A percentile compares a stretch with the other conserved stretches of the same genome.
Conservation (phyloP, 1,140 invertebrate species). For the Chrysopa pallens region DNA sequence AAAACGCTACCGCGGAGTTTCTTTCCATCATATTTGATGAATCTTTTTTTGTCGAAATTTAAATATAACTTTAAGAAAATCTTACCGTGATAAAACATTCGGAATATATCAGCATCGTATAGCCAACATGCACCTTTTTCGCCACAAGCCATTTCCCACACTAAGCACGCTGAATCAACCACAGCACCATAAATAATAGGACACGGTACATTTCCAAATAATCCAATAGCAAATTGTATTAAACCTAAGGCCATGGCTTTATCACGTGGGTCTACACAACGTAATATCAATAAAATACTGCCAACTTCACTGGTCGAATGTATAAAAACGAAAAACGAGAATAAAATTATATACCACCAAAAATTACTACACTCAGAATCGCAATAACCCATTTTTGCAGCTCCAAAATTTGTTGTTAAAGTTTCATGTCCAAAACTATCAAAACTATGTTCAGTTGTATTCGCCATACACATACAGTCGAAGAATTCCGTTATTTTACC, state of each 20-base stretch:
- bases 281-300: slow-evolving; percentile 72
- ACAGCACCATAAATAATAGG: slow-evolving; percentile 83
- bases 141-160: slow-evolving; percentile 70
- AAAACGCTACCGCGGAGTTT: too few species aligned
- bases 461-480: slow-evolving; percentile 55
- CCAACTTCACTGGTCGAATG: slow-evolving; percentile 86
- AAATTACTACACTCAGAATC: slow-evolving; percentile 60
- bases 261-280: slow-evolving; percentile 79
- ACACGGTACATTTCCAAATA: slow-evolving; percentile 86
- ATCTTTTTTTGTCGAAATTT: too few species aligned
- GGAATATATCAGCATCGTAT: slow-evolving; percentile 67
- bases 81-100: slow-evolving; percentile 72
- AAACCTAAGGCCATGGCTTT: slow-evolving; percentile 88
- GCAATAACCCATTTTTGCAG: slow-evolving; percentile 50
- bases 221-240: slow-evolving; percentile 80
- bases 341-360: slow-evolving; percentile 65
- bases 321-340: slow-evolving; percentile 76
- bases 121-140: slow-evolving; percentile 64
- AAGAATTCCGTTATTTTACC: slow-evolving; percentile 49
- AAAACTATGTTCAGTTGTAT: slow-evolving; percentile 15
- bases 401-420: slow-evolving; percentile 8
- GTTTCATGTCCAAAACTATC: slow-evolving; percentile 11
- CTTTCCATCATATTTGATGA: too few species aligned
- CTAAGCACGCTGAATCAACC: slow-evolving; percentile 76
- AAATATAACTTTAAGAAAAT: too few species aligned